phyloP scores from a whole-genome alignment of 2,888 invertebrate species.

The Strigamia maritima region DNA sequence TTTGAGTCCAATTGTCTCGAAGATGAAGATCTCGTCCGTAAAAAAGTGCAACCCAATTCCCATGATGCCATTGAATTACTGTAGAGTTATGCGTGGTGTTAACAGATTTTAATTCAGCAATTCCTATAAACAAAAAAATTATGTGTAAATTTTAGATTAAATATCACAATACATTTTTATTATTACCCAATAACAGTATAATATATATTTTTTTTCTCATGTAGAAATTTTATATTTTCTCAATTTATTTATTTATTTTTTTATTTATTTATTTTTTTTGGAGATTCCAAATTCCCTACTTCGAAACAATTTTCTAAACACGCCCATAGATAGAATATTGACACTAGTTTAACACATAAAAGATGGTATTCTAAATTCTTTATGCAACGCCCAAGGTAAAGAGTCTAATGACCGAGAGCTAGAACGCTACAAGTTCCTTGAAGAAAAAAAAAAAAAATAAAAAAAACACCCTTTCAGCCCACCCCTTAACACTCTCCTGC shows the following conservation, averaged over 20 bases:
- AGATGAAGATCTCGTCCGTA: constrained; percentile 1
- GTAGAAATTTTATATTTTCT: too few relatives aligned
- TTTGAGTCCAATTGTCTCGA: constrained; percentile 23
- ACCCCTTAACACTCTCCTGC: constrained; percentile 5
- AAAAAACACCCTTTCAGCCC: not conserved
- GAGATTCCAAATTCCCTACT: too few relatives aligned
- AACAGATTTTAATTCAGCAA: not conserved
- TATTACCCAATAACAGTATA: too few relatives aligned
- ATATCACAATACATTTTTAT: too few relatives aligned
- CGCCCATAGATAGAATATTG: not conserved
- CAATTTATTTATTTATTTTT: too few relatives aligned
- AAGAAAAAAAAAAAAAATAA: not conserved
- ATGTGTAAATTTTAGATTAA: too few relatives aligned
- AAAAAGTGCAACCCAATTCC: not conserved
- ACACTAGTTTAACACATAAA: not conserved
- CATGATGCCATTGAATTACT: constrained; percentile 7
- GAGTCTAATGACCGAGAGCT: constrained; percentile 27
- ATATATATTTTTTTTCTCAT: too few relatives aligned
- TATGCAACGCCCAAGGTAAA: constrained; percentile 12
- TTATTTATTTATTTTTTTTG: not conserved
- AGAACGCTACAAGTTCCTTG: not conserved
- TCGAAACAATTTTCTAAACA: not conserved
- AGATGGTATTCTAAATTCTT: constrained; percentile 16
- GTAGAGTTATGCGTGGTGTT: constrained; percentile 26
- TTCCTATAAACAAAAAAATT: constrained; percentile 13